phyloP scores from a whole-genome alignment of 37 sponge, comb jelly and placozoan species.

The Dysidea cf. avara region DNA sequence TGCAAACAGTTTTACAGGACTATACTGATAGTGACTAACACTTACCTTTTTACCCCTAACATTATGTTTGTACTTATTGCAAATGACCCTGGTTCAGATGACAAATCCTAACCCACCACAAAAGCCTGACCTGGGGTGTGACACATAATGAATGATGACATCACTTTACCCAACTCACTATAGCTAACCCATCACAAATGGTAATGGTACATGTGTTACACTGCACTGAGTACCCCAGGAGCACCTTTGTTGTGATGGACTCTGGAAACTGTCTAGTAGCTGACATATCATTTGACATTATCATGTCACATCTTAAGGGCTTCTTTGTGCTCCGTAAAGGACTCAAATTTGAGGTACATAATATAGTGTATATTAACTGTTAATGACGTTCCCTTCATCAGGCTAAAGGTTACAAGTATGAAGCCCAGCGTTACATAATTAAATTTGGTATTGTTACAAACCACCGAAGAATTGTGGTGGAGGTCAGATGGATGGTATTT shows the following conservation, averaged over 20 bases:
- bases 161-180: not conserved
- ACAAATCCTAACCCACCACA: not conserved
- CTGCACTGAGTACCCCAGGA: slow-evolving; percentile 68
- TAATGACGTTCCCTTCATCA: too few species aligned
- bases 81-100: too few species aligned
- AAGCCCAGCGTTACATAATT: slow-evolving; percentile 36
- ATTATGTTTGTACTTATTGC: too few species aligned
- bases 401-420: slow-evolving; percentile 48
- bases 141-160: not conserved
- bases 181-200: slow-evolving; percentile 14
- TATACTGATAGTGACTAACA: too few species aligned
- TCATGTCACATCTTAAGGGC: slow-evolving; percentile 54
- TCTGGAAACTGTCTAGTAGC: slow-evolving; percentile 58
- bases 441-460: slow-evolving; percentile 59
- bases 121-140: slow-evolving; percentile 8
- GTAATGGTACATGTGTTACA: slow-evolving; percentile 56
- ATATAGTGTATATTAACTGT: too few species aligned
- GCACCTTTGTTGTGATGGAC: slow-evolving; percentile 63
- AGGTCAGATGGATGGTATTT: too few species aligned
- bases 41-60: too few species aligned
- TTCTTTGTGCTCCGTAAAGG: slow-evolving; percentile 61
- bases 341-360: slow-evolving; percentile 44
- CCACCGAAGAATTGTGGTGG: slow-evolving; percentile 60
- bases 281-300: slow-evolving; percentile 56
- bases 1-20: too few species aligned